Evolutionary conservation across 2,888 invertebrate species (phyloP).

Genomic region (Spilosoma lubricipeda): DNA sequence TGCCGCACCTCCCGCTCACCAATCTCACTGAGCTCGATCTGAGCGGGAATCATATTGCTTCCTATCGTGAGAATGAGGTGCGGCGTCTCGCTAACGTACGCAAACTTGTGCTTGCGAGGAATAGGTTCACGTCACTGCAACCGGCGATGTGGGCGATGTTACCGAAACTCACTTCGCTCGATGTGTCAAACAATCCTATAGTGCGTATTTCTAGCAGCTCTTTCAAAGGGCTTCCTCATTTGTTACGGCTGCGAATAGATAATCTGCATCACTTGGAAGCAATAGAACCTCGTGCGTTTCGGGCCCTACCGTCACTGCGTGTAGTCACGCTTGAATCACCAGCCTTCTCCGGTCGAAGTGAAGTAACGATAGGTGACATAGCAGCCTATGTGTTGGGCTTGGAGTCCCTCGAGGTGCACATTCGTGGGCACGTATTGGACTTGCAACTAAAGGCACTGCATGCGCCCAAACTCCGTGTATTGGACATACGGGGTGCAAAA

Average conservation of each 20-base stretch:
- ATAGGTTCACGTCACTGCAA: slow-evolving; percentile 89
- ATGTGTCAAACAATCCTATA: slow-evolving; percentile 92
- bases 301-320: slow-evolving; percentile 88
- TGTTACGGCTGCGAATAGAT: slow-evolving; percentile 89
- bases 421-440: slow-evolving; percentile 89
- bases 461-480: slow-evolving; percentile 90
- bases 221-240: slow-evolving; percentile 88
- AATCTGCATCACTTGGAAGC: slow-evolving; percentile 88
- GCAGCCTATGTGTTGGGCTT: slow-evolving; percentile 53
- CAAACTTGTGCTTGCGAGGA: slow-evolving; percentile 89
- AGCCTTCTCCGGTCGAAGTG: slow-evolving; percentile 69
- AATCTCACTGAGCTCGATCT: slow-evolving; percentile 90
- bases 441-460: slow-evolving; percentile 90
- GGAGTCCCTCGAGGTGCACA: slow-evolving; percentile 81
- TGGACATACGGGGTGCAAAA: slow-evolving; percentile 91
- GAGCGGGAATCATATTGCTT: slow-evolving; percentile 89
- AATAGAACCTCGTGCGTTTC: slow-evolving; percentile 90
- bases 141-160: slow-evolving; percentile 89
- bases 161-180: slow-evolving; percentile 88
- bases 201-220: slow-evolving; percentile 88
- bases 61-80: slow-evolving; percentile 88
- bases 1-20: slow-evolving; percentile 89
- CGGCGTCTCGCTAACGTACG: slow-evolving; percentile 88
- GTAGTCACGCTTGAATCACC: slow-evolving; percentile 88
- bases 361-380: slow-evolving; percentile 63